Conservation (phyloP, 2,888 invertebrate species). For the Coremacera marginata region DNA sequence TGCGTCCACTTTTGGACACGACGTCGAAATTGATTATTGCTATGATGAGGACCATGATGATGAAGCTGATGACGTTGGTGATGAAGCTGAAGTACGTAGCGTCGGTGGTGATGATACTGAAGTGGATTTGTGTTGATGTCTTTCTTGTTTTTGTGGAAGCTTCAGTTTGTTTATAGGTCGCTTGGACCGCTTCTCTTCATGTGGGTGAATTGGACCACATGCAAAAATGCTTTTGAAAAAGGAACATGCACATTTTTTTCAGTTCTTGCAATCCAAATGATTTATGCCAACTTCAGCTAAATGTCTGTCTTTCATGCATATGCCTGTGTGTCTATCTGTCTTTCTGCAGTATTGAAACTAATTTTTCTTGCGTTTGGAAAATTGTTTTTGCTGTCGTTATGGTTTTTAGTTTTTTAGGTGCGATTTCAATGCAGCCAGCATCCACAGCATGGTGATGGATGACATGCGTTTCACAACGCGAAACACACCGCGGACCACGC, state of each 20-base stretch:
- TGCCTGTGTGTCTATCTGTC: conserved; percentile 8
- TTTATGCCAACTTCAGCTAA: conserved; percentile 33
- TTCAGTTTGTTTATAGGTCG: conserved; percentile 11
- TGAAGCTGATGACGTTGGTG: conserved; percentile 10
- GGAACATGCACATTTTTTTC: conserved; percentile 5
- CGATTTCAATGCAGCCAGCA: conserved; percentile 18
- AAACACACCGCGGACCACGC: conserved; percentile 27
- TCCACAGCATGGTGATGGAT: conserved; percentile 46
- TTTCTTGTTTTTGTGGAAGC: neutral
- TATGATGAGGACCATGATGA: conserved; percentile 1
- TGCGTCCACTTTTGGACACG: conserved; percentile 26
- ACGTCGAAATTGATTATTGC: conserved; percentile 3
- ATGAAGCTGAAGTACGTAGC: neutral
- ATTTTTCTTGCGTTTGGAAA: conserved; percentile 31
- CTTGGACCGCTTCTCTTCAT: neutral
- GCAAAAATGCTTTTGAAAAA: conserved; percentile 16
- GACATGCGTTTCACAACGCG: conserved; percentile 49
- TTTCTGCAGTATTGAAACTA: conserved; percentile 12
- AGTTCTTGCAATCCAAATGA: conserved; percentile 10
- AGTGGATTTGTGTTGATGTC: neutral
- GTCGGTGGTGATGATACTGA: conserved; percentile 10
- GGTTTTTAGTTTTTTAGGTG: conserved; percentile 16
- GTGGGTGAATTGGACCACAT: conserved; percentile 22
- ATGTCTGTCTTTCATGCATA: conserved; percentile 5
- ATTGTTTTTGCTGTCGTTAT: conserved; percentile 16